A percentile compares a stretch with the other conserved stretches of the same genome.
Conservation (phyloP, 2,888 invertebrate species). For the Clusia tigrina region DNA sequence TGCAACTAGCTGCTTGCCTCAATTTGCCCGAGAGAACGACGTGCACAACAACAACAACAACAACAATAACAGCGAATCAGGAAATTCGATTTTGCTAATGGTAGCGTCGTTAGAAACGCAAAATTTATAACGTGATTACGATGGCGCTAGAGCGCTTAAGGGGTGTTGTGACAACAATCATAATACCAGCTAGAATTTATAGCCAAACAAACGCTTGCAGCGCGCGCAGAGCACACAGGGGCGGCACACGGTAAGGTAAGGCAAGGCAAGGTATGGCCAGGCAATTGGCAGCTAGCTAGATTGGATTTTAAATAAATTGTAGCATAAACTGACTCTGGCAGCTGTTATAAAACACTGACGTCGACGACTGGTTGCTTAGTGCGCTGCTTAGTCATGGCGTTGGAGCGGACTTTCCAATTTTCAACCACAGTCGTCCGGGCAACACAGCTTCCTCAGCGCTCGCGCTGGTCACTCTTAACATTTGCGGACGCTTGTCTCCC, state of each 20-base stretch:
- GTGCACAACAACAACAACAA: constrained; percentile 5
- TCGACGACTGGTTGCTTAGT: background rate
- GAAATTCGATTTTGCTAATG: constrained; percentile 60
- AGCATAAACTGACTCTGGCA: constrained; percentile 46
- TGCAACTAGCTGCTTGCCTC: constrained; percentile 5
- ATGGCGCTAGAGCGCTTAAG: constrained; percentile 17
- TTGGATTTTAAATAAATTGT: constrained; percentile 51
- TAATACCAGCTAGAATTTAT: constrained; percentile 56
- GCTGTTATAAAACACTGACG: constrained; percentile 32
- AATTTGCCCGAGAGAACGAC: constrained; percentile 13
- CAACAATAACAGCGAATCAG: constrained; percentile 42
- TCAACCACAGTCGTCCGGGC: background rate
- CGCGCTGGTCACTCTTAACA: constrained; percentile 2
- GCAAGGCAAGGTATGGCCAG: background rate
- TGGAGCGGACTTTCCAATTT: background rate
- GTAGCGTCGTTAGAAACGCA: constrained; percentile 21
- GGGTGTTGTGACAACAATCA: constrained; percentile 24
- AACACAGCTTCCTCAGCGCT: background rate
- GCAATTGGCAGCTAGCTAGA: constrained; percentile 7
- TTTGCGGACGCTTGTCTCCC: background rate
- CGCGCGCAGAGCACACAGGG: too few relatives aligned
- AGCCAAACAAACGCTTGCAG: constrained; percentile 34
- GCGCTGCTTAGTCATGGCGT: background rate
- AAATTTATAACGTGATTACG: constrained; percentile 41
- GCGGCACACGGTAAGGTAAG: background rate